Conservation (phyloP, 2,113 vertebrate species). For the Dasyornis broadbenti region DNA sequence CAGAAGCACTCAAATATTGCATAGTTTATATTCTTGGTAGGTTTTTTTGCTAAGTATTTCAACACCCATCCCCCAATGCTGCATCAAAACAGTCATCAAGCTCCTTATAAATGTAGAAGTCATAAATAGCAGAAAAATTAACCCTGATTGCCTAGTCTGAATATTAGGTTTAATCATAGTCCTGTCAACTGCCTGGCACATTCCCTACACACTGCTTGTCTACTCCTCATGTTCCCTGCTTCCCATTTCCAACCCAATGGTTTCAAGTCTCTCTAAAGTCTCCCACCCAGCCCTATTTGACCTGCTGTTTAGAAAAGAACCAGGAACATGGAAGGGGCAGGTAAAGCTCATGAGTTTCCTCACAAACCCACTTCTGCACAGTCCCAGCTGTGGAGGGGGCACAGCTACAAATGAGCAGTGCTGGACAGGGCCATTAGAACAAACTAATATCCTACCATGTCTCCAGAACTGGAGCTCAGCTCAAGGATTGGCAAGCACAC, state of each 20-base stretch:
- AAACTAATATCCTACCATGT: neutral
- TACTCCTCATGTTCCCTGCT: neutral
- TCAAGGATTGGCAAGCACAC: fast-evolving
- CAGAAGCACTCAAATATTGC: neutral
- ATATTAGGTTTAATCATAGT: neutral
- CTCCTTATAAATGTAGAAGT: neutral
- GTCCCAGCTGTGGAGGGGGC: fast-evolving
- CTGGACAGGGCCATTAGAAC: neutral
- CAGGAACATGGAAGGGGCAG: neutral
- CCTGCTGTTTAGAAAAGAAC: neutral
- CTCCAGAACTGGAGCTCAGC: neutral
- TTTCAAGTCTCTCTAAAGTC: neutral
- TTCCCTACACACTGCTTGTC: neutral
- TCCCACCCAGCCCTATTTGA: neutral
- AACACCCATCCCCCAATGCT: neutral
- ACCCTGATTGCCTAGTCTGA: neutral
- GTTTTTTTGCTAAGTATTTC: neutral
- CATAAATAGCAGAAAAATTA: neutral
- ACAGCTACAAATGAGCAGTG: neutral
- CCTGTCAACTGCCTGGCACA: neutral
- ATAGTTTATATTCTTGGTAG: neutral
- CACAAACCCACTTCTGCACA: neutral
- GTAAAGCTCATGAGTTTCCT: neutral
- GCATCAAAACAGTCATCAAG: neutral
- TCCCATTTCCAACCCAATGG: neutral